Percentiles rank a stretch among this genome's conserved stretches.
Conservation (phyloP, 2,113 vertebrate species). For the Chaetorhynchus papuensis region DNA sequence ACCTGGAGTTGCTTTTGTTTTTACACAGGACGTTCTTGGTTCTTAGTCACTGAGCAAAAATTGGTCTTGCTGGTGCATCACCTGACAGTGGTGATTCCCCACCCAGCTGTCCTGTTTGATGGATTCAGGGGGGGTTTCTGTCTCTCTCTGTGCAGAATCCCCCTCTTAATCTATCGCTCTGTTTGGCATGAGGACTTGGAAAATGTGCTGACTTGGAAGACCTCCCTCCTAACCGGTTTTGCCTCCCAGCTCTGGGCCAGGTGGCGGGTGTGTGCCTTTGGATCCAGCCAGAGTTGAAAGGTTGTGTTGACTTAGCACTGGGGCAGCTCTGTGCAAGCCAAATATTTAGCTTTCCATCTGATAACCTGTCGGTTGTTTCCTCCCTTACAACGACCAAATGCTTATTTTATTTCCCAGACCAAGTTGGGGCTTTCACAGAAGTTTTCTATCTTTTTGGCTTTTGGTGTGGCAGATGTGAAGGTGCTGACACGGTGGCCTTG, state of each 20-base stretch:
- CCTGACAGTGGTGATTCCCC: neutral
- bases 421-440: neutral
- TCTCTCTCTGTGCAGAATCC: neutral
- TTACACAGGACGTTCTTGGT: neutral
- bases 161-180: fast-evolving
- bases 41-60: neutral
- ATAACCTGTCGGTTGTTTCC: neutral
- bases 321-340: neutral
- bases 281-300: conserved; percentile 16
- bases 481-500: neutral
- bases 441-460: neutral
- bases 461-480: neutral
- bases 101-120: neutral
- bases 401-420: neutral
- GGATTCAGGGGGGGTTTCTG: neutral
- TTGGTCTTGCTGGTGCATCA: neutral
- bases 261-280: conserved; percentile 1
- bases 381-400: neutral
- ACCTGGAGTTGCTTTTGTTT: neutral
- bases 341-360: conserved; percentile 61
- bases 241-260: neutral
- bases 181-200: neutral
- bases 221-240: neutral
- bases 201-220: conserved; percentile 22
- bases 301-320: conserved; percentile 44